Evolutionary conservation across 2,113 vertebrate genomes (phyloP).

Genomic region (Vimba vimba): DNA sequence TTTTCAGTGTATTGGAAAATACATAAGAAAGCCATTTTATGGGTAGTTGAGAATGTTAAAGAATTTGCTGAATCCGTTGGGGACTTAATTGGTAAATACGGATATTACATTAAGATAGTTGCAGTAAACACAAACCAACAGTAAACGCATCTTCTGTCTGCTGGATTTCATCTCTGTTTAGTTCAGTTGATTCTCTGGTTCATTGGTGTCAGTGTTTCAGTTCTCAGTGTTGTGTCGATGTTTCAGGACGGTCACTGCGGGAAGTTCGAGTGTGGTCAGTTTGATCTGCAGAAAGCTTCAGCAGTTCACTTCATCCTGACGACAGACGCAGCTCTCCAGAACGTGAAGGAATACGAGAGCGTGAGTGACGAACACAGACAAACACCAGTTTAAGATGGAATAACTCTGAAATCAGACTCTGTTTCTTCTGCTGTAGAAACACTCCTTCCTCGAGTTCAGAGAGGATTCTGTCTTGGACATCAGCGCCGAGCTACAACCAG

Average conservation of each 20-base stretch:
- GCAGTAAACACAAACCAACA: too few species aligned
- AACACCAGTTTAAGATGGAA: not conserved
- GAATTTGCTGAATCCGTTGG: too few species aligned
- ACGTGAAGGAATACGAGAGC: not conserved
- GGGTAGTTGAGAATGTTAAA: too few species aligned
- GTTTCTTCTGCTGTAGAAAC: constrained; percentile 27
- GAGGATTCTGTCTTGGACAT: not conserved
- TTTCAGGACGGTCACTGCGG: not conserved
- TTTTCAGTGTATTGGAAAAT: too few species aligned
- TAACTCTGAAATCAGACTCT: too few species aligned
- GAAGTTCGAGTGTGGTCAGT: constrained; percentile 1
- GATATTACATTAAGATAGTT: too few species aligned
- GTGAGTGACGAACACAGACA: constrained; percentile 17
- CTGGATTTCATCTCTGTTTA: too few species aligned
- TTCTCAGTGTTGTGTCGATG: not conserved
- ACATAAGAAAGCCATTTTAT: too few species aligned
- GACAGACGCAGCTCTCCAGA: not conserved
- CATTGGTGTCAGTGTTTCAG: not conserved
- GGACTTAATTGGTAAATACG: too few species aligned
- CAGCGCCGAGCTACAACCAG: constrained; percentile 40
- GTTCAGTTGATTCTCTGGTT: not conserved
- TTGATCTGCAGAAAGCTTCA: not conserved
- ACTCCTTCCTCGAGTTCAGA: constrained; percentile 20
- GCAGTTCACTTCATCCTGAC: not conserved
- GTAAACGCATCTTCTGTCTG: not conserved